Evolutionary conservation across 2,113 vertebrate species (phyloP), one percentile per base, ranked within the genome.

Genomic region (Eolophus roseicapilla): DNA sequence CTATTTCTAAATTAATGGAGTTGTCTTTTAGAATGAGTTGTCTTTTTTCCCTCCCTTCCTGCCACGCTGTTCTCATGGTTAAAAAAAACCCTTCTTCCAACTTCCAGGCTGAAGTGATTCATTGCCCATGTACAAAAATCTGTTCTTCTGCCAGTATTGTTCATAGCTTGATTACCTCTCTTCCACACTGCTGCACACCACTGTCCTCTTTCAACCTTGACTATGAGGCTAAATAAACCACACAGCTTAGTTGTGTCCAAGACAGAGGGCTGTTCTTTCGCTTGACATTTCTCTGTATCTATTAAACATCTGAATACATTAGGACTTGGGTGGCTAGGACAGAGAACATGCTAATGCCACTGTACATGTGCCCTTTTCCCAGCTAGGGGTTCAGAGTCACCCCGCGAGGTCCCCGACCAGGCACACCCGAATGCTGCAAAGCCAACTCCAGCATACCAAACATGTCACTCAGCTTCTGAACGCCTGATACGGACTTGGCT

Each of bases 31-130:
- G 82, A 96, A 73, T 7, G 0, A 68, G 4, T 28, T 85, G 12
- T 43, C 57, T 86, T 75, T 79, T 70, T 68, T 52, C 11, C 27
- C 50, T 57, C 67, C 53, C 24, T 77, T 86, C 88, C 82, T 83
- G 86, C 64, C 39, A 29, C 7, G 3, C 55, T 76, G 19, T 63
- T 93, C 33, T 68, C 39, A 43, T 44, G 53, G 27, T 59, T 17
- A 71, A 39, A 57, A 39, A 31, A 62, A 4, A 3, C 33, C 43
- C 57, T 70, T 77, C 19, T 90, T 77, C 79, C 53, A 90, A 0
- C 31, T 92, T 86, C 86, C 86, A 92, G 80, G 76, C 43, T 70
- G 65, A 78, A 81, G 50, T 83, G 91, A 93, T 75, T 94, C 73
- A 88, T 16, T 55, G 43, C 64, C 90, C 21, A 33, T 39, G 35